phyloP scores from a whole-genome alignment of 1,140 invertebrate genomes.

The Dendrolimus punctatus region DNA sequence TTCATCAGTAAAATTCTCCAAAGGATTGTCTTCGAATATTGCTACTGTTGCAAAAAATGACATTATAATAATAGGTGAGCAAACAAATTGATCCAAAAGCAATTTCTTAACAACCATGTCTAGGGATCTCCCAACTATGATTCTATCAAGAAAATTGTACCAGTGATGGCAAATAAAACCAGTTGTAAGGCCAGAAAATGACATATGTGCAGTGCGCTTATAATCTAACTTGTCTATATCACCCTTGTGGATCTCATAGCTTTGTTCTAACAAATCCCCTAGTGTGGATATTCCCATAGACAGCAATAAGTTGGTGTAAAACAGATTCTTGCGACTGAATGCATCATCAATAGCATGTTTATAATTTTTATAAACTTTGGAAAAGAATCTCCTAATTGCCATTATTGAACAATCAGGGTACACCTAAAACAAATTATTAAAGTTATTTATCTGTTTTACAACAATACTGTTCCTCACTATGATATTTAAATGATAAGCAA shows the following conservation, averaged over 20 bases:
- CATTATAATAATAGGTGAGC: constrained; percentile 86
- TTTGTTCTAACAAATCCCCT: constrained; percentile 88
- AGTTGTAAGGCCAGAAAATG: constrained; percentile 80
- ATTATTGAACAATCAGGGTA: constrained; percentile 14
- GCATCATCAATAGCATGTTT: constrained; percentile 31
- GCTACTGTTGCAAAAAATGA: constrained; percentile 86
- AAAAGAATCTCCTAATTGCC: constrained; percentile 30
- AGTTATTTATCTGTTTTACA: constrained; percentile 19
- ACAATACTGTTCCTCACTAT: neutral
- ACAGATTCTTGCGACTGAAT: constrained; percentile 80
- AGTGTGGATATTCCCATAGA: constrained; percentile 80
- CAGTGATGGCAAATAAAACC: constrained; percentile 88
- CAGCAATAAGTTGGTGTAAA: constrained; percentile 87
- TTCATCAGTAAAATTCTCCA: constrained; percentile 76
- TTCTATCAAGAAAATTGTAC: constrained; percentile 75
- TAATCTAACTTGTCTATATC: constrained; percentile 75
- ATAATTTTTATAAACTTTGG: constrained; percentile 22
- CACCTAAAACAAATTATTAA: constrained; percentile 26
- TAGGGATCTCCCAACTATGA: constrained; percentile 77
- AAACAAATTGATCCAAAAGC: constrained; percentile 87
- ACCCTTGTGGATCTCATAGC: constrained; percentile 80
- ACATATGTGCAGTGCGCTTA: constrained; percentile 83
- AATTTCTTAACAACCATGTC: constrained; percentile 86
- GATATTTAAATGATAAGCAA: no score
- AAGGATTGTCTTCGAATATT: constrained; percentile 77